Conservation (phyloP, 2,797 vertebrate genomes). For the Danio albolineatus region DNA sequence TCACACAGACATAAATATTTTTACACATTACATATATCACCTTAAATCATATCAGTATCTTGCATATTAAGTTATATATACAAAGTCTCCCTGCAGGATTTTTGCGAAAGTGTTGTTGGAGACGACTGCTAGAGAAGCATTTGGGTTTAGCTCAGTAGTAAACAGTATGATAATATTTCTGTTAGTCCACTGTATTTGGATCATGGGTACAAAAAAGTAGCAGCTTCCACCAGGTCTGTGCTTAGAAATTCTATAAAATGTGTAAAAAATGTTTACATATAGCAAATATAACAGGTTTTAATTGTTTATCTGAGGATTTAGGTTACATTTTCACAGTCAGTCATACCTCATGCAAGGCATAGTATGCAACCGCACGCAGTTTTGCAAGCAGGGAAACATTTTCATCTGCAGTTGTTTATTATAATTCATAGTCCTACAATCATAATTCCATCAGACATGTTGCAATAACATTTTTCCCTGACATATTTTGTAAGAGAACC, state of each 20-base stretch:
- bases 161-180: constrained; percentile 1
- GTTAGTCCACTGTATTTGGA: not conserved
- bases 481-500: constrained; percentile 11
- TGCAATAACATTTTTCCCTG: constrained; percentile 51
- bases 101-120: not conserved
- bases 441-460: constrained; percentile 58
- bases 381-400: constrained; percentile 60
- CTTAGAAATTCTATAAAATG: constrained; percentile 9
- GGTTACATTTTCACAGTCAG: constrained; percentile 67
- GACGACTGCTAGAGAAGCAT: not conserved
- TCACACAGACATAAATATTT: constrained; percentile 13
- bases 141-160: not conserved
- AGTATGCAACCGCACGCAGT: constrained; percentile 66
- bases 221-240: constrained; percentile 7
- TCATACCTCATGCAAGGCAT: constrained; percentile 63
- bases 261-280: constrained; percentile 2
- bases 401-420: constrained; percentile 60
- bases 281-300: constrained; percentile 28
- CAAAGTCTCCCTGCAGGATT: not conserved
- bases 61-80: not conserved
- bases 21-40: not conserved
- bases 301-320: constrained; percentile 64
- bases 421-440: constrained; percentile 60
- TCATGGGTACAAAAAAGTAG: not conserved
- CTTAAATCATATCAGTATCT: not conserved